These are phyloP conservation scores for Sabellastarte sp. DNA, from an alignment of 2,888 invertebrate species.

Conservation along the genomic window DNA sequence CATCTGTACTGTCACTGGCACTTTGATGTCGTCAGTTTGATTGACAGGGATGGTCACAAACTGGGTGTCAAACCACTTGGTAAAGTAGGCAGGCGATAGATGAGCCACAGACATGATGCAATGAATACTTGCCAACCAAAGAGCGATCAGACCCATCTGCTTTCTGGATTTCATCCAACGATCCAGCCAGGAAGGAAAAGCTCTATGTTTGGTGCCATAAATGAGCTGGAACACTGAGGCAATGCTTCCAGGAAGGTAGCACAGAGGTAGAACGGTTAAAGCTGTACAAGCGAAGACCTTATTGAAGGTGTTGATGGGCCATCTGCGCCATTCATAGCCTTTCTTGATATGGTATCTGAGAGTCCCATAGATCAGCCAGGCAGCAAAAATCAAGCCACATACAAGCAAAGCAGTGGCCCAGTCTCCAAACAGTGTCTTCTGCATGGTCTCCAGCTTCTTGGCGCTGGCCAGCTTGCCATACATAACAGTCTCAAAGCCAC, in stretches of 20 bases:
- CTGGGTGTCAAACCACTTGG: conserved; percentile 4
- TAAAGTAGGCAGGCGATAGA: conserved; percentile 41
- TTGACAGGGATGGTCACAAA: neutral
- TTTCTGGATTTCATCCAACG: neutral
- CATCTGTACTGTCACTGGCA: conserved; percentile 32
- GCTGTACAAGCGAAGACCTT: conserved; percentile 1
- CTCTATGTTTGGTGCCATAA: neutral
- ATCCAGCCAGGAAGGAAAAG: neutral
- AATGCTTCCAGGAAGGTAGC: conserved; percentile 3
- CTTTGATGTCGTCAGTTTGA: neutral
- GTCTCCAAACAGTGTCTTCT: neutral
- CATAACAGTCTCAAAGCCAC: neutral
- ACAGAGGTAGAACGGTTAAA: neutral
- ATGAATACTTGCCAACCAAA: conserved; percentile 37
- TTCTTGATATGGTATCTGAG: neutral
- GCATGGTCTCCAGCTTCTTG: neutral
- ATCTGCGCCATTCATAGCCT: neutral
- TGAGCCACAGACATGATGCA: conserved; percentile 40
- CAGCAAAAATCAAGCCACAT: neutral
- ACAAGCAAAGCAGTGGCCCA: neutral
- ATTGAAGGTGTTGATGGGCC: neutral
- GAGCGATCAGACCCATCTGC: conserved; percentile 45
- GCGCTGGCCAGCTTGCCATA: neutral
- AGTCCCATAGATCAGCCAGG: neutral
- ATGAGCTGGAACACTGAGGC: neutral